A percentile compares a stretch with the other conserved stretches of the same genome.
These are phyloP conservation scores for Liparis tanakae DNA, from an alignment of 2,797 vertebrate species.

Conservation along the genomic window DNA sequence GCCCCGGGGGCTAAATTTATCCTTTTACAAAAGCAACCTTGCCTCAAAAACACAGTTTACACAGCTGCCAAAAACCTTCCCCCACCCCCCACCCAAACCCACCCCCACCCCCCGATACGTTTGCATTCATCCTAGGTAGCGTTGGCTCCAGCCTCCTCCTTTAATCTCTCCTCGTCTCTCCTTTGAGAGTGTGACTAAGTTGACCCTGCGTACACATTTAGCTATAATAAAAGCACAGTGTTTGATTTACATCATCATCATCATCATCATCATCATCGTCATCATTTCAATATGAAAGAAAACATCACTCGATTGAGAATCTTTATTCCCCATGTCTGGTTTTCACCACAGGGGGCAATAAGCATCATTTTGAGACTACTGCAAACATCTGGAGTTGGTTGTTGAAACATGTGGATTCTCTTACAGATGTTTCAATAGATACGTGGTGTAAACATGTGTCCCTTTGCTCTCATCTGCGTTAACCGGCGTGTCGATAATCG, in stretches of 20 bases:
- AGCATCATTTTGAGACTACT: conserved; percentile 2
- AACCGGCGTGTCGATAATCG: conserved; percentile 18
- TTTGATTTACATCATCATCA: not conserved
- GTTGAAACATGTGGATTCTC: not conserved
- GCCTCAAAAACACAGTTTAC: conserved; percentile 43
- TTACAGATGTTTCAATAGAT: conserved; percentile 2
- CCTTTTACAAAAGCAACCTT: conserved; percentile 63
- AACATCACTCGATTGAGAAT: not conserved
- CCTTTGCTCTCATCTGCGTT: conserved; percentile 22
- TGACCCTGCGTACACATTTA: not conserved
- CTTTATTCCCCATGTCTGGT: conserved; percentile 5
- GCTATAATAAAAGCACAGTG: conserved; percentile 3
- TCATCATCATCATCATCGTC: not conserved
- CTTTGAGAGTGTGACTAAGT: conserved; percentile 20
- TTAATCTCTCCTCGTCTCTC: conserved; percentile 12
- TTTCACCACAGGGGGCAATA: conserved; percentile 45
- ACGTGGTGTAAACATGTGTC: not conserved
- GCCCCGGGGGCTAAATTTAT: conserved; percentile 64
- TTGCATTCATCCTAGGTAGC: conserved; percentile 45
- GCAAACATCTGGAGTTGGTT: not conserved
- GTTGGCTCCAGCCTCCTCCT: conserved; percentile 33
- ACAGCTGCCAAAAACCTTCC: conserved; percentile 49
- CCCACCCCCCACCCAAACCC: no score
- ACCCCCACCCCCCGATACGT: conserved; percentile 4
- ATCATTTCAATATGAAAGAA: conserved; percentile 22